Evolutionary conservation across 2,797 vertebrate genomes (phyloP).

Genomic region (Chloroceryle inda): DNA sequence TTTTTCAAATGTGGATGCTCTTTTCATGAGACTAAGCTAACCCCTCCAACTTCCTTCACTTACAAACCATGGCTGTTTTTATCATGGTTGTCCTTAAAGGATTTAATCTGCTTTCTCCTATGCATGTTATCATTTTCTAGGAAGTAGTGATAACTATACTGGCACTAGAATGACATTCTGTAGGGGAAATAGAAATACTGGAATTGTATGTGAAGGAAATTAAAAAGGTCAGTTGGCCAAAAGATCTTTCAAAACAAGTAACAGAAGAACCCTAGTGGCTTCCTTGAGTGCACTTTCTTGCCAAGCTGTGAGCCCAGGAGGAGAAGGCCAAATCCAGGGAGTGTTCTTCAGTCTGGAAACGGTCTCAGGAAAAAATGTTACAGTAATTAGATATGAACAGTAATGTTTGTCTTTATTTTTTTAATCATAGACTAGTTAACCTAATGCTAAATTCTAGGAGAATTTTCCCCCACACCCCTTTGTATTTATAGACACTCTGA

Average conservation of each 20-base stretch:
- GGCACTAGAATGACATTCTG: neutral
- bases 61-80: neutral
- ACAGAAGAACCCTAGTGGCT: neutral
- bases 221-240: neutral
- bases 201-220: neutral
- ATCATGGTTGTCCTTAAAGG: neutral
- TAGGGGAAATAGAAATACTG: neutral
- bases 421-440: neutral
- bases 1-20: neutral
- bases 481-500: neutral
- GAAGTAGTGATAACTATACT: neutral
- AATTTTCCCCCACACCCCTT: neutral
- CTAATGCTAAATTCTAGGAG: neutral
- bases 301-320: neutral
- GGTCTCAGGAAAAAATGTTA: neutral
- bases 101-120: neutral
- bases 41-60: neutral
- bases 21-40: neutral
- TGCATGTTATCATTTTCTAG: neutral
- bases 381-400: neutral
- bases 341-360: neutral
- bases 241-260: neutral
- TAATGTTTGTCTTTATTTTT: neutral
- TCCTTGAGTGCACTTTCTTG: neutral
- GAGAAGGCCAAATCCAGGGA: neutral